Base-by-base conservation (phyloP, 2,797 vertebrate genomes). In the Galagoides demidoff region DNA sequence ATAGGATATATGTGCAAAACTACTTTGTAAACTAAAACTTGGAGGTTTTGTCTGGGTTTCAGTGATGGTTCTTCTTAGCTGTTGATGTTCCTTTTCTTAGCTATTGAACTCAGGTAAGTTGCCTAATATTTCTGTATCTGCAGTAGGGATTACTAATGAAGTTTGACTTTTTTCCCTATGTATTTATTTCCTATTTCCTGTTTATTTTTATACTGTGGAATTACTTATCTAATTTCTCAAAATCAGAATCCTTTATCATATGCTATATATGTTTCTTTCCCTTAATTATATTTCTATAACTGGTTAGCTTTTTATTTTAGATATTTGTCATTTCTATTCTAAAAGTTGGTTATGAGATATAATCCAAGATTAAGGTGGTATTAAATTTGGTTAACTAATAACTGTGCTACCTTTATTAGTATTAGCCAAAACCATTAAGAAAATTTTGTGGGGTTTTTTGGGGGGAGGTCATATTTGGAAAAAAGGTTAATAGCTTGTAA, bases 331-430 rank as follows among this genome's bases (percentile, higher is more conserved):
- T 29, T 92, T 92, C 37, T 59, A 2, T 85, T 94, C 70, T 66
- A 78, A 86, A 90, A 86, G 85, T 89, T 43, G 73, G 45, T 76
- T 92, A 66, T 37, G 13, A 92, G 91, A 59, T 76, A 71, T 7
- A 88, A 37, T 66, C 37, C 66, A 66, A 16, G 64, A 90, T 90
- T 94, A 90, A 87, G 34, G 34, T 90, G 34, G 14, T 52, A n/a
- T 68, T 94, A 78, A 90, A 74, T 89, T 59, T 93, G 31, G 23
- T 92, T 96, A 92, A 78, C 43, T 19, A 61, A 43, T 43, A 43
- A 43, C 11, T 87, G 0, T 68, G 29, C 45, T 91, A 25, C 37
- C 14, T 84, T 94, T 79, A 82, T 31, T 82, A 55, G 37, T 92
- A 10, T 66, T 68, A 91, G 63, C 73, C 61, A 89, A 84, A 92